Percentiles rank a stretch among this genome's conserved stretches.
These are phyloP conservation scores for Gibbula magus DNA, from an alignment of 2,888 invertebrate species.

Conservation along the genomic window DNA sequence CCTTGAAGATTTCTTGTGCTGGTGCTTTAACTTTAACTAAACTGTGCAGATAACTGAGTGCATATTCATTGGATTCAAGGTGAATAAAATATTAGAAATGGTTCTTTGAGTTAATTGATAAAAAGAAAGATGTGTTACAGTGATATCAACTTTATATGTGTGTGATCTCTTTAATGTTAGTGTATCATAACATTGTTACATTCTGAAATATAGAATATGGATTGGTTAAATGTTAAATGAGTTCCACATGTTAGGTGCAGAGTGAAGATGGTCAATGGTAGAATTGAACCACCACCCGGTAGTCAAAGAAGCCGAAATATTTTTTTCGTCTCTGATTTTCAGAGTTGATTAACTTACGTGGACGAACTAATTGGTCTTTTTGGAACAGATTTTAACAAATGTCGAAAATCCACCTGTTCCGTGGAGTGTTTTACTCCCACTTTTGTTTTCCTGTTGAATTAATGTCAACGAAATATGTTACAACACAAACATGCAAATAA, in stretches of 20 bases:
- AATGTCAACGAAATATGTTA: slow-evolving; percentile 18
- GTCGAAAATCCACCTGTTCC: slow-evolving; percentile 59
- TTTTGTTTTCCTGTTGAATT: slow-evolving; percentile 57
- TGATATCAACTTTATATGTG: neutral
- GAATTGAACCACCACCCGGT: neutral
- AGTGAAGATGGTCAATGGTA: neutral
- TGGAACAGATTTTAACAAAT: slow-evolving; percentile 25
- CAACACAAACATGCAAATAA: slow-evolving; percentile 5
- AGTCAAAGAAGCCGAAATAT: neutral
- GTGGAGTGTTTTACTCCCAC: slow-evolving; percentile 53
- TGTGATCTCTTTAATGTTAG: neutral
- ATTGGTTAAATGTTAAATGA: neutral
- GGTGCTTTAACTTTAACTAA: neutral
- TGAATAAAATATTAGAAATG: too few species aligned
- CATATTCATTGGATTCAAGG: neutral
- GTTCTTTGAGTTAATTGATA: too few species aligned
- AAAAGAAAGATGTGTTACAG: neutral
- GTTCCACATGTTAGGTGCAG: neutral
- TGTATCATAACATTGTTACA: neutral
- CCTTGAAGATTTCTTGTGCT: neutral
- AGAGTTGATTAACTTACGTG: neutral
- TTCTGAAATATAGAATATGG: neutral
- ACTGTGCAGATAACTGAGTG: slow-evolving; percentile 32
- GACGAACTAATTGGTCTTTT: neutral
- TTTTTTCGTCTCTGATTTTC: neutral